These are phyloP conservation scores for Amblyopsis hoosieri DNA, from an alignment of 2,797 vertebrate species.

Conservation along the genomic window DNA sequence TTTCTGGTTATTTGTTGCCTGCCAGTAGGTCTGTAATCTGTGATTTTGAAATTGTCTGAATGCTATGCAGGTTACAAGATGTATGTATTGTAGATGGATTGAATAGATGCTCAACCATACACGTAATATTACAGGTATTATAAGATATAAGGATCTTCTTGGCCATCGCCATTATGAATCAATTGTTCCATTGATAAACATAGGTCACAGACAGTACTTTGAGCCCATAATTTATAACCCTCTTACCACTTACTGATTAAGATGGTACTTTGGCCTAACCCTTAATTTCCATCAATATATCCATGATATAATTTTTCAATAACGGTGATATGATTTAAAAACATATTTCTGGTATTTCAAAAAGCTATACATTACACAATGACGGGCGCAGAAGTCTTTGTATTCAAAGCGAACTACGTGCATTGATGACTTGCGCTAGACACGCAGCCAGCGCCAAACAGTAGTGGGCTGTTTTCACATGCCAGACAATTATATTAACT, in stretches of 20 bases:
- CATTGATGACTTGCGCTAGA: too few relatives aligned
- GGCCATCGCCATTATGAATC: not conserved
- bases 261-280: not conserved
- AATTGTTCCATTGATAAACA: constrained; percentile 31
- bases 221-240: constrained; percentile 42
- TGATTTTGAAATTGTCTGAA: constrained; percentile 12
- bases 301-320: too few relatives aligned
- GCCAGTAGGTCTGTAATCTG: constrained; percentile 1
- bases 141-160: too few relatives aligned
- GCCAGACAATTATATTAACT: too few relatives aligned
- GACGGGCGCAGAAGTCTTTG: too few relatives aligned
- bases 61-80: constrained; percentile 20
- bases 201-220: constrained; percentile 35
- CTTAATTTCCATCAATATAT: too few relatives aligned
- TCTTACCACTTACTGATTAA: not conserved
- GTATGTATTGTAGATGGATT: constrained; percentile 1
- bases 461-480: too few relatives aligned
- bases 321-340: too few relatives aligned
- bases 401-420: too few relatives aligned
- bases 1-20: not conserved
- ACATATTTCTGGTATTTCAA: too few relatives aligned
- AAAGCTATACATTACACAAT: too few relatives aligned
- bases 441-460: too few relatives aligned
- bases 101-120: constrained; percentile 2
- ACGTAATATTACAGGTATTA: not conserved